Conservation (phyloP, 2,888 invertebrate species). For the Gonocerus acuteangulatus region DNA sequence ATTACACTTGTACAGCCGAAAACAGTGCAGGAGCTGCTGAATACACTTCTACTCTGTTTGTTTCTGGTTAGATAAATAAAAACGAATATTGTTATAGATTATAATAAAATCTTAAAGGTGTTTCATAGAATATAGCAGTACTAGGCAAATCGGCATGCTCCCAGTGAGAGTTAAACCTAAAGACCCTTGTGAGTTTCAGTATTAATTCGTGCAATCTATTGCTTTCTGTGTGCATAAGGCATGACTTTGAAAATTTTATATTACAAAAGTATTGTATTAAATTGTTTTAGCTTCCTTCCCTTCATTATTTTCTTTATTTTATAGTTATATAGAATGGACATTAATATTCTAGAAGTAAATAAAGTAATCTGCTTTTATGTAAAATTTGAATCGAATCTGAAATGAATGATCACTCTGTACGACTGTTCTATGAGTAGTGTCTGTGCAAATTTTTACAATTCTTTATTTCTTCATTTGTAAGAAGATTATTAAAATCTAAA, state of each 20-base stretch:
- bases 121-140: neutral
- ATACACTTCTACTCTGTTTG: conserved; percentile 61
- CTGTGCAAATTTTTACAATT: neutral
- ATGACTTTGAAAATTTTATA: conserved; percentile 11
- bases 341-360: neutral
- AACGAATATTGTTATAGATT: conserved; percentile 9
- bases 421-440: neutral
- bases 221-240: conserved; percentile 24
- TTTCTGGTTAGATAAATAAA: conserved; percentile 41
- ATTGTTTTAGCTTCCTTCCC: neutral
- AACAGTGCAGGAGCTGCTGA: conserved; percentile 64
- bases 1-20: conserved; percentile 66
- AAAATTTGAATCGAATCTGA: no score
- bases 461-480: neutral
- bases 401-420: no score
- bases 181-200: conserved; percentile 7
- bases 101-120: neutral
- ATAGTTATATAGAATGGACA: conserved; percentile 8
- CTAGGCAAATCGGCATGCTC: conserved; percentile 5
- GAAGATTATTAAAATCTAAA: neutral
- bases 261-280: conserved; percentile 7
- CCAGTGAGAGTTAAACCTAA: neutral
- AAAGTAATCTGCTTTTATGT: no score
- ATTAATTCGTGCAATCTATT: neutral
- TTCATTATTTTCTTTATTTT: conserved; percentile 2